Conservation (phyloP, 2,888 invertebrate species). For the Crematogaster levior region DNA sequence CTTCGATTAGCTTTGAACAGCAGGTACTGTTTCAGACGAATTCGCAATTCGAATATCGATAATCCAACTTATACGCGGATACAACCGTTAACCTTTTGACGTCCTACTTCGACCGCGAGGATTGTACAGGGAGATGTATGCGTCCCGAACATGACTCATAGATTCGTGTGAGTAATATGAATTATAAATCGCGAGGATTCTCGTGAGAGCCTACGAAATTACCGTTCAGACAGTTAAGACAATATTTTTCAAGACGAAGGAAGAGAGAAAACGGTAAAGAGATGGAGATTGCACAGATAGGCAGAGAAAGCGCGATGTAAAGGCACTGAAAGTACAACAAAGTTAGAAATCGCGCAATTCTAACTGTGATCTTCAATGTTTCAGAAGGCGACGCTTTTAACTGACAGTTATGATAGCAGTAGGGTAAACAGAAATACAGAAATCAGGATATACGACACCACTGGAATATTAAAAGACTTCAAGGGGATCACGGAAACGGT, state of each 20-base stretch:
- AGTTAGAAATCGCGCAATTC: conserved; percentile 18
- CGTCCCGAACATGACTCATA: conserved; percentile 70
- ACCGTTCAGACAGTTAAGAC: conserved; percentile 48
- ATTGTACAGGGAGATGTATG: conserved; percentile 48
- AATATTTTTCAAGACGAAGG: conserved; percentile 47
- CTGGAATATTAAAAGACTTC: not conserved
- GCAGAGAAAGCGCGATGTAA: conserved; percentile 22
- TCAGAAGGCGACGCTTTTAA: not conserved
- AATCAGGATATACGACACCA: not conserved
- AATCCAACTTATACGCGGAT: conserved; percentile 68
- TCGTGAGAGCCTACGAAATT: conserved; percentile 51
- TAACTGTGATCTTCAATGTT: not conserved
- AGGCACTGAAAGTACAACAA: conserved; percentile 24
- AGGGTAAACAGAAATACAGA: not conserved
- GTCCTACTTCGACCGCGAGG: conserved; percentile 68
- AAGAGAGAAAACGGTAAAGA: conserved; percentile 10
- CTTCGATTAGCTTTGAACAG: conserved; percentile 68
- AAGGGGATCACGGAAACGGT: not conserved
- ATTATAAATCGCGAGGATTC: conserved; percentile 64
- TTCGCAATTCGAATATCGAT: conserved; percentile 59
- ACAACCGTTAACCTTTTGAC: conserved; percentile 76
- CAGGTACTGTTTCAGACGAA: conserved; percentile 64
- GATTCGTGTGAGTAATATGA: conserved; percentile 69
- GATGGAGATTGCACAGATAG: conserved; percentile 30
- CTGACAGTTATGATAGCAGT: not conserved